These are phyloP conservation scores for Micromussa lordhowensis DNA, from an alignment of 92 coral and sea anemone species.

Conservation along the genomic window DNA sequence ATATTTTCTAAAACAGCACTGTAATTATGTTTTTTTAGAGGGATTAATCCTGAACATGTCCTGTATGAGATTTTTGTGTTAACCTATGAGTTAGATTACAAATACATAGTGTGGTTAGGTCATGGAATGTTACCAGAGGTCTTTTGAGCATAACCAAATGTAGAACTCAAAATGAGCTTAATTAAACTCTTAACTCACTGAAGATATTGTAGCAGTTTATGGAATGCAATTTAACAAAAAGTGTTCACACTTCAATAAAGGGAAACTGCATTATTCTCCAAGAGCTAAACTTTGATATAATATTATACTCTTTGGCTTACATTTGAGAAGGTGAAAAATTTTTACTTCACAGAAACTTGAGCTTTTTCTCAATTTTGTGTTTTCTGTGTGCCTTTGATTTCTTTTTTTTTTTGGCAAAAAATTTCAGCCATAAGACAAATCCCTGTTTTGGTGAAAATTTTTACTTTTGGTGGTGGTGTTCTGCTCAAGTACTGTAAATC, in stretches of 20 bases:
- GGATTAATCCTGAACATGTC: background rate
- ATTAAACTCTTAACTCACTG: background rate
- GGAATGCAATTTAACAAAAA: background rate
- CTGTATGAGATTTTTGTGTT: background rate
- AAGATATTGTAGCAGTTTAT: background rate
- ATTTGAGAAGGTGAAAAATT: background rate
- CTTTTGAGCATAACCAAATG: background rate
- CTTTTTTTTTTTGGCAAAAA: no score
- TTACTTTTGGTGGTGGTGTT: no score
- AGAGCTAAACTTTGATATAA: background rate
- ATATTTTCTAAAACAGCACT: background rate
- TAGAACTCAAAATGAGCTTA: background rate
- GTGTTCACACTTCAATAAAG: background rate
- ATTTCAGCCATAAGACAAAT: no score
- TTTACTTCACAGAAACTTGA: no score
- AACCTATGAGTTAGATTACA: background rate
- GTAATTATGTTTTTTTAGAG: background rate
- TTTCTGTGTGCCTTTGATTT: no score
- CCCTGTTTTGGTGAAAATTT: no score
- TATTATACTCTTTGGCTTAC: background rate
- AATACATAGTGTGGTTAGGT: background rate
- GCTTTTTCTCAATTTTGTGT: no score
- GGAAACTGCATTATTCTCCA: background rate
- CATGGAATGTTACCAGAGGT: background rate
- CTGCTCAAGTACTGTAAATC: background rate